A percentile compares a stretch with the other conserved stretches of the same genome.
These are phyloP conservation scores for Lasioglossum leucozonium DNA, from an alignment of 2,888 invertebrate genomes.

Conservation along the genomic window DNA sequence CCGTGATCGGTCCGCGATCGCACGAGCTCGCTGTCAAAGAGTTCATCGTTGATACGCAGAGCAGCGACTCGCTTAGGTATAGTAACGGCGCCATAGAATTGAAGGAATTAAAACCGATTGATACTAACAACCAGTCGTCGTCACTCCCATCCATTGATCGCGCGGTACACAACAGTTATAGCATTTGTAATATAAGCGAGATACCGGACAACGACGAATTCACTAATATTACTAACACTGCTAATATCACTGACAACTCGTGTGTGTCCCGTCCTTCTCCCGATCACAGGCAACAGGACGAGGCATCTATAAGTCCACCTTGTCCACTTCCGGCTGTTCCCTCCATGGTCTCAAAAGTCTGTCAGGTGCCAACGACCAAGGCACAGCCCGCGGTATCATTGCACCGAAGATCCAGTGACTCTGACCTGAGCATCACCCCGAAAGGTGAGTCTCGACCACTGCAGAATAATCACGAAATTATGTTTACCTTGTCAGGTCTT, in stretches of 20 bases:
- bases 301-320: constrained; percentile 79
- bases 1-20: constrained; percentile 10
- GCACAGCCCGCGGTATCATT: constrained; percentile 83
- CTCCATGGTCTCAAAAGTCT: constrained; percentile 86
- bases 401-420: constrained; percentile 95
- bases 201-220: constrained; percentile 60
- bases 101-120: constrained; percentile 49
- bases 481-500: not conserved
- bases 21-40: constrained; percentile 37
- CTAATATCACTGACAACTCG: constrained; percentile 82
- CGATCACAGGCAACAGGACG: constrained; percentile 81
- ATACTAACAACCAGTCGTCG: constrained; percentile 51
- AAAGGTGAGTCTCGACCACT: constrained; percentile 89
- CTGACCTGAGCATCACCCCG: constrained; percentile 96
- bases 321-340: constrained; percentile 68
- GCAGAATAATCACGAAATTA: not conserved
- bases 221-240: constrained; percentile 77
- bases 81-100: constrained; percentile 56
- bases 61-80: constrained; percentile 45
- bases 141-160: constrained; percentile 47
- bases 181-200: constrained; percentile 70
- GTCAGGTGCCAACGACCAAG: constrained; percentile 86
- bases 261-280: constrained; percentile 84
- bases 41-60: constrained; percentile 46
- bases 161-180: constrained; percentile 69